Conservation (phyloP, 2,888 invertebrate genomes). For the Melanostoma scalare region DNA sequence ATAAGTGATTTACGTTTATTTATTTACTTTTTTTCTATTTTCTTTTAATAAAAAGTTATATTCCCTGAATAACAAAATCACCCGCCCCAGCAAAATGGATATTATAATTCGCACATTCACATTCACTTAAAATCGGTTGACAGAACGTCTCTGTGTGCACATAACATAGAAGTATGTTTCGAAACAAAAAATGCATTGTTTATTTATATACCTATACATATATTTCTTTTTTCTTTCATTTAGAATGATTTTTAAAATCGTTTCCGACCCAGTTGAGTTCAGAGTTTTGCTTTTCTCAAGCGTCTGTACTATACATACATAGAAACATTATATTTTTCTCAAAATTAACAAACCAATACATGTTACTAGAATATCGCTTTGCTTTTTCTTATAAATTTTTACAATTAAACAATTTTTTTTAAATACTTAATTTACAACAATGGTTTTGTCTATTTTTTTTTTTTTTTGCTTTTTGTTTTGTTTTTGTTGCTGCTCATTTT, state of each 20-base stretch:
- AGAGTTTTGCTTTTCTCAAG: not conserved
- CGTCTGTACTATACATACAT: conserved; percentile 11
- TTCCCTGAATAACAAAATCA: conserved; percentile 67
- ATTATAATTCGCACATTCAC: conserved; percentile 29
- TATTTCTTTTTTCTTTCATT: not conserved
- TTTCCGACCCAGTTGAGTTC: conserved; percentile 6
- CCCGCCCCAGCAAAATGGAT: conserved; percentile 36
- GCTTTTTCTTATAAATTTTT: conserved; percentile 45
- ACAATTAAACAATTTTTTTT: conserved; percentile 14
- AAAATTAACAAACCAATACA: conserved; percentile 46
- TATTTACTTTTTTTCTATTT: conserved; percentile 17
- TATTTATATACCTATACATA: not conserved
- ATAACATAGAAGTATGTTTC: conserved; percentile 23
- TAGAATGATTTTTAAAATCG: conserved; percentile 27
- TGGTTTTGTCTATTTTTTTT: conserved; percentile 14
- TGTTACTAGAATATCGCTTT: conserved; percentile 45
- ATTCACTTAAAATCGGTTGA: conserved; percentile 5
- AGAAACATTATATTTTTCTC: conserved; percentile 2
- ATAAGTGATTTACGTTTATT: not conserved
- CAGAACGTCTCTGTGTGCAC: conserved; percentile 14
- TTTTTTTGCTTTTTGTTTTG: conserved; percentile 8
- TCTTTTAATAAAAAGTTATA: conserved; percentile 40
- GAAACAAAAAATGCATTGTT: conserved; percentile 45
- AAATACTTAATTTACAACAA: conserved; percentile 28
- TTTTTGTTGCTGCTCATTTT: conserved; percentile 25